Percentiles rank a stretch among this genome's conserved stretches.
phyloP scores from a whole-genome alignment of 2,797 vertebrate species.

The Serranus cabrilla region DNA sequence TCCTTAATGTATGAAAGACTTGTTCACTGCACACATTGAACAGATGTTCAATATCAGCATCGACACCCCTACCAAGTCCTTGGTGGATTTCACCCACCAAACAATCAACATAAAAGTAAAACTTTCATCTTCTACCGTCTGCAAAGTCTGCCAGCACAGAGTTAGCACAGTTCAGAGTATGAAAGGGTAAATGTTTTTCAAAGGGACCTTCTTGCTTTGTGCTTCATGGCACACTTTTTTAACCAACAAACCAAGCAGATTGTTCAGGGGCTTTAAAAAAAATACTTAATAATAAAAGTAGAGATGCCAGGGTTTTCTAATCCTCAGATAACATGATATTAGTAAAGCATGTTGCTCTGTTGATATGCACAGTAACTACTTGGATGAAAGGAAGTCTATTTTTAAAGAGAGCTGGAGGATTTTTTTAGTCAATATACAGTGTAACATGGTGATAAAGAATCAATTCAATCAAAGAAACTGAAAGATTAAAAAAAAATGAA shows the following conservation, averaged over 20 bases:
- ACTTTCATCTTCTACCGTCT: slow-evolving; percentile 37
- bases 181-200: slow-evolving; percentile 60
- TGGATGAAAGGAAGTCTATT: slow-evolving; percentile 2
- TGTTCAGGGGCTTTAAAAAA: slow-evolving; percentile 41
- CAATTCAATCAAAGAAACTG: background rate
- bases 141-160: slow-evolving; percentile 13
- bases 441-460: slow-evolving; percentile 2
- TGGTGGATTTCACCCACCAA: slow-evolving; percentile 34
- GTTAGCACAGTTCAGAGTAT: slow-evolving; percentile 32
- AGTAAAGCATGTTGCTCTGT: slow-evolving; percentile 38
- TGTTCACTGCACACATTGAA: slow-evolving; percentile 10
- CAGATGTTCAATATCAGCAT: slow-evolving; percentile 29
- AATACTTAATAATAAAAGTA: slow-evolving; percentile 47
- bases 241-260: slow-evolving; percentile 49
- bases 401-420: slow-evolving; percentile 29
- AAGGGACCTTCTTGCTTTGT: slow-evolving; percentile 42
- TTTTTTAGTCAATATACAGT: slow-evolving; percentile 10
- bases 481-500: background rate
- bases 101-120: slow-evolving; percentile 49
- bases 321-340: slow-evolving; percentile 52
- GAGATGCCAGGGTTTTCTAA: slow-evolving; percentile 44
- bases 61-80: slow-evolving; percentile 12
- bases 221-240: slow-evolving; percentile 38
- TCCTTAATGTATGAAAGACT: slow-evolving; percentile 26
- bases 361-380: slow-evolving; percentile 32